Base-by-base conservation (phyloP, 2,888 invertebrate species). In the Acronicta aceris region DNA sequence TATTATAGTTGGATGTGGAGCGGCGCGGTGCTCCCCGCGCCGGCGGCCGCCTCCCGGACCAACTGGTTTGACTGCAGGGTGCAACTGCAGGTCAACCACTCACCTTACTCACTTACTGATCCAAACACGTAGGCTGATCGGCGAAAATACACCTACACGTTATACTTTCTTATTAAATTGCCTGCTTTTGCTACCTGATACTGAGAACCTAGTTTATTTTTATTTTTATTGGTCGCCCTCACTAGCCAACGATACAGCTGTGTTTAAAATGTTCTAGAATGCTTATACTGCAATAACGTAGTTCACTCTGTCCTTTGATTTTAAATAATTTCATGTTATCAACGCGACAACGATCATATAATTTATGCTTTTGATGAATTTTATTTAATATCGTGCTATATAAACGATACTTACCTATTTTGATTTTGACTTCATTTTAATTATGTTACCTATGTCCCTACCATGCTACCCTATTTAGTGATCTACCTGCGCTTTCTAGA, bases 21-120 rank as follows among this genome's bases (percentile, higher is more conserved):
- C 76, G 76, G 67, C 65, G 77, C 62, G 71, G 73, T 67, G 69
- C 74, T 67, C 73, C 71, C 78, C 75, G 74, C 79, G 61, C 21
- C 63, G 65, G 77, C 76, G 79, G 76, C 81, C 78, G 78, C 80
- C 80, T 81, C 78, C 82, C 75, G 71, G 63, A 73, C 77, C 86
- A 89, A 92, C 92, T 84, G 92, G 93, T 93, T 92, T 91, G 84
- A 84, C 87, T 81, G 83, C 85, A 83, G 88, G 87, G 87, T 85
- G 88, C 88, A 87, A 70, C 78, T 84, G 83, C 90, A 83, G 91
- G 91, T 92, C 92, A 90, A 86, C 90, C 84, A 88, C 88, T 88
- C 89, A 88, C 87, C 87, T 88, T 82, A 83, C 77, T 86, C 88
- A 88, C 87, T 88, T 82, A 84, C 78, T 86, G 89, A 88, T 87